Evolutionary conservation across 2,888 invertebrate species (phyloP), one percentile per base, ranked within the genome.

Genomic region (Leucozona laternaria): DNA sequence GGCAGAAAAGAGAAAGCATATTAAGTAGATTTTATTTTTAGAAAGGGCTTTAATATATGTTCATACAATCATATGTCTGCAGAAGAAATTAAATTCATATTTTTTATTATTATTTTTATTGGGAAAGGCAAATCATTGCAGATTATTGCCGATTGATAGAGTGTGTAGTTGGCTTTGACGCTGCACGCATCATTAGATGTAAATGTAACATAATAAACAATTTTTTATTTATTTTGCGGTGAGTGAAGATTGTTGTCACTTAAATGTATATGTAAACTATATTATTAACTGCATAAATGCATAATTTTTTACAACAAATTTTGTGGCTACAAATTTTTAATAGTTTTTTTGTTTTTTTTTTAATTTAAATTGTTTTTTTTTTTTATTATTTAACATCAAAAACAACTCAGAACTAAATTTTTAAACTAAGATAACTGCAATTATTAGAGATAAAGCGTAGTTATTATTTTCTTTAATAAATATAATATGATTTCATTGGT

Each of bases 41-140:
- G 86, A 86, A 86, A 82, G 82, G 82, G 70, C 73, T 82, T 78
- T 70, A 17, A 57, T 78, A 71, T 64, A 43, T 78, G 82, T 71
- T 64, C 15, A n/a, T n/a, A n/a, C n/a, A n/a, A n/a, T n/a, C n/a
- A n/a, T n/a, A n/a, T n/a, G n/a, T n/a, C n/a, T n/a, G n/a, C n/a
- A n/a, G 31, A 37, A 60, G 17, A 58, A 66, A 79, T 72, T 53
- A 43, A 66, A 75, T 84, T 80, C 37, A 79, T 83, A 83, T 79
- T 60, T 60, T 22, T 66, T 75, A 37, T 34, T 34, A 68, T 53
- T 22, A 34, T 62, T 25, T 72, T 53, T 76, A 45, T 62, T 78
- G 22, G 37, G 15, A 68, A 68, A 8, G 40, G 34, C 17, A 45
- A 60, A 60, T 53, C n/a, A 71, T 48, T 53, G 53, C 37, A 25